Conservation (phyloP, 2,888 invertebrate genomes). For the Tetragnatha montana region DNA sequence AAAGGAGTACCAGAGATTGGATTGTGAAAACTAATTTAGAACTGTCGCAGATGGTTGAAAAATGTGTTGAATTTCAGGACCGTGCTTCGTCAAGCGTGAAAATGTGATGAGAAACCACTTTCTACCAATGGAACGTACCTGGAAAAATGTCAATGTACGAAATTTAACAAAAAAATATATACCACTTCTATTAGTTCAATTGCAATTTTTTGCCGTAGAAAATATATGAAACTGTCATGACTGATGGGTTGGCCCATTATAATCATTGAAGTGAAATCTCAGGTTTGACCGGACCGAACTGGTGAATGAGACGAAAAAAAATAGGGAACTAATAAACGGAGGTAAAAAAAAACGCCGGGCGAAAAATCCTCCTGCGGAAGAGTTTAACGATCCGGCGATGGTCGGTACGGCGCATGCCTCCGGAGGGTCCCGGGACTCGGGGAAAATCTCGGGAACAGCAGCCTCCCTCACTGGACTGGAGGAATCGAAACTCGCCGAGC, state of each 20-base stretch:
- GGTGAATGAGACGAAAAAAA: background rate
- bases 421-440: constrained; percentile 45
- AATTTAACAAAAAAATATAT: background rate
- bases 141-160: background rate
- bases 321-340: background rate
- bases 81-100: no score
- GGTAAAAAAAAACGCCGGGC: background rate
- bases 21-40: no score
- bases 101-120: no score
- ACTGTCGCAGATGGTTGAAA: no score
- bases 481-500: constrained; percentile 26
- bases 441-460: constrained; percentile 39
- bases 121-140: no score
- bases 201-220: background rate
- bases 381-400: constrained; percentile 30
- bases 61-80: no score
- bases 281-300: background rate
- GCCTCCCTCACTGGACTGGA: constrained; percentile 15
- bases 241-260: background rate
- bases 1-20: no score
- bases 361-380: constrained; percentile 48
- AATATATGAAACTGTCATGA: background rate
- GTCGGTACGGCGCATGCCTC: constrained; percentile 49
- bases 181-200: background rate
- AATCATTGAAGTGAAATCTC: background rate